Base-by-base conservation (phyloP, 1,140 invertebrate genomes). In the Brachionus koreanus region DNA sequence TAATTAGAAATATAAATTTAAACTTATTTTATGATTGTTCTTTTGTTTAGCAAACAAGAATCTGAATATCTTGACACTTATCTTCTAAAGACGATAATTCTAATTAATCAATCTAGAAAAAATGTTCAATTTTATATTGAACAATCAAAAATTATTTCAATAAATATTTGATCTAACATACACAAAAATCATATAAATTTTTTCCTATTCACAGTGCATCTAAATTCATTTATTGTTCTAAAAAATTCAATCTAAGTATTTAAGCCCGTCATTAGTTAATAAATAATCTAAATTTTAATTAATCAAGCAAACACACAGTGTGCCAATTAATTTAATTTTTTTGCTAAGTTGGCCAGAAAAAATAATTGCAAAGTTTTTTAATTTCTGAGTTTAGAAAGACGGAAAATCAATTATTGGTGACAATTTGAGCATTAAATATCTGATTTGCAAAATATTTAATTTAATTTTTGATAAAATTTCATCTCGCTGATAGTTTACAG, bases 141-240 rank as follows among this genome's bases (percentile, higher is more conserved):
- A 65, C 12, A 49, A 77, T 77, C 43, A 77, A 77, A 33, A 77
- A 46, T 49, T 49, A 77, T 39, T 74, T 74, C 37, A 42, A 42
- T 42, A 43, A 43, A 25, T 43, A 43, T 25, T 74, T 74, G 37
- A 74, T 25, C n/a, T 16, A 42, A 25, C 19, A 74, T n/a, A 43
- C 42, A 77, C 7, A 49, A 12, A 19, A 49, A 49, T 12, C 43
- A 39, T 37, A 16, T 42, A 29, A 37, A 37, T n/a, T 43, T 74
- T 16, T 42, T 39, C 19, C 43, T 25, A 74, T 74, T 74, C 43
- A 12, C 25, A 43, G 37, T 16, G 5, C 43, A 37, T 25, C 23
- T 74, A 74, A 6, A 43, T 42, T 43, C 37, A 39, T 74, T 25
- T 43, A 39, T 37, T 39, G 13, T 74, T 74, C 25, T 12, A 10